Base-by-base conservation (phyloP, 2,888 invertebrate species). In the Leucophenga montana region DNA sequence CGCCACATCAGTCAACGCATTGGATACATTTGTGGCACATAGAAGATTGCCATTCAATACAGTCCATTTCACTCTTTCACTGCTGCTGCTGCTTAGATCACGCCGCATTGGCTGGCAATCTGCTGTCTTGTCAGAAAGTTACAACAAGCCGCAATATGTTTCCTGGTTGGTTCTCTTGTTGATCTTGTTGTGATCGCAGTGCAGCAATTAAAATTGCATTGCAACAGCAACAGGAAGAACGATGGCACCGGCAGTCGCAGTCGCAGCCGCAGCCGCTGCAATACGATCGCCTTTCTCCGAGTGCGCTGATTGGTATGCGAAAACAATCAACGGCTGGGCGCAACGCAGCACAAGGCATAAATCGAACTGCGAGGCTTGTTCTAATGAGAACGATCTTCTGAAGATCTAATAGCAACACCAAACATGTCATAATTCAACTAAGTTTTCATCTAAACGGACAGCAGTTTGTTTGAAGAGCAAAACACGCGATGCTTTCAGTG, bases 141-240 rank as follows among this genome's bases (percentile, higher is more conserved):
- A 20, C 62, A 64, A 64, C 46, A 64, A 64, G 48, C 62, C 46
- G 46, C 46, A 13, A 46, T 20, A n/a, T 48, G 27, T 64, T 64
- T 64, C 62, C 62, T 64, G 62, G 62, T 64, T 64, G n/a, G n/a
- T 3, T 46, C 50, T 50, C 13, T 48, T 64, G 22, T 46, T 62
- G n/a, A 18, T 62, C 18, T 62, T 20, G 18, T 50, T 50, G 50
- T 18, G n/a, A n/a, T 46, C n/a, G 46, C 46, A n/a, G 50, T 50
- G 48, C 14, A n/a, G 33, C 62, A 64, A 64, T 64, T 64, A 64
- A 64, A 64, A 48, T 64, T 39, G 46, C 48, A 46, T 18, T 50
- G 27, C 48, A 46, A 48, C 0, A 14, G 4, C 22, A 46, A 39
- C 44, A 39, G n/a, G 6, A 39, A 39, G 39, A 39, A 8, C 39